Percentiles rank a stretch among this genome's conserved stretches.
Conservation (phyloP, 2,113 vertebrate species). For the Probosciger aterrimus region DNA sequence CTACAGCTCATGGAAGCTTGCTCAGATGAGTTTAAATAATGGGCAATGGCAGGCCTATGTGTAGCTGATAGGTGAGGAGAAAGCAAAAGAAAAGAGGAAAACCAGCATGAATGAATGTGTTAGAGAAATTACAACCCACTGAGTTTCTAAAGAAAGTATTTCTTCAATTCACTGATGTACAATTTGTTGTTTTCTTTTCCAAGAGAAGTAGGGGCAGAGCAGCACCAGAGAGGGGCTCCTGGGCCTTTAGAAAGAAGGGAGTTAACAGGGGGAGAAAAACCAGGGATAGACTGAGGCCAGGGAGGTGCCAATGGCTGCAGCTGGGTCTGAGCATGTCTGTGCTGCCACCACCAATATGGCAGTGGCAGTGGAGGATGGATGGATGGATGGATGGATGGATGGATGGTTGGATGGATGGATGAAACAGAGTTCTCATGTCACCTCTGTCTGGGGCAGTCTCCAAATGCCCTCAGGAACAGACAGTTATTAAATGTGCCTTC, state of each 20-base stretch:
- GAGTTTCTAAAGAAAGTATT: neutral
- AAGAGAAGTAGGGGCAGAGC: neutral
- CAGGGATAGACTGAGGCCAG: neutral
- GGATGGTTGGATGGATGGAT: neutral
- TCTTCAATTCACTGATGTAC: neutral
- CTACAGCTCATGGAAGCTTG: neutral
- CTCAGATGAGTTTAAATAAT: neutral
- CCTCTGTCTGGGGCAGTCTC: neutral
- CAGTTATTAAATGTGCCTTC: neutral
- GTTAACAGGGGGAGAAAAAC: neutral
- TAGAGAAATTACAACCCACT: neutral
- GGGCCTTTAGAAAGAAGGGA: neutral
- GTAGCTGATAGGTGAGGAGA: neutral
- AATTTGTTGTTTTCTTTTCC: neutral
- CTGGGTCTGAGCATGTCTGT: neutral
- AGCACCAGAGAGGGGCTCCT: neutral
- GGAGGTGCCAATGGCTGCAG: neutral
- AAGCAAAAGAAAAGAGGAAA: neutral
- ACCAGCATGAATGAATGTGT: neutral
- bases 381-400: neutral
- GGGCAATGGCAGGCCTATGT: neutral
- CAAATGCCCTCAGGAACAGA: neutral
- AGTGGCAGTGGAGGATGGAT: neutral
- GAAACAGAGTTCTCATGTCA: neutral
- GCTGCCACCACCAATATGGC: neutral